Base-by-base conservation (phyloP, 1,140 invertebrate species). In the Drosophila nigrodunni region DNA sequence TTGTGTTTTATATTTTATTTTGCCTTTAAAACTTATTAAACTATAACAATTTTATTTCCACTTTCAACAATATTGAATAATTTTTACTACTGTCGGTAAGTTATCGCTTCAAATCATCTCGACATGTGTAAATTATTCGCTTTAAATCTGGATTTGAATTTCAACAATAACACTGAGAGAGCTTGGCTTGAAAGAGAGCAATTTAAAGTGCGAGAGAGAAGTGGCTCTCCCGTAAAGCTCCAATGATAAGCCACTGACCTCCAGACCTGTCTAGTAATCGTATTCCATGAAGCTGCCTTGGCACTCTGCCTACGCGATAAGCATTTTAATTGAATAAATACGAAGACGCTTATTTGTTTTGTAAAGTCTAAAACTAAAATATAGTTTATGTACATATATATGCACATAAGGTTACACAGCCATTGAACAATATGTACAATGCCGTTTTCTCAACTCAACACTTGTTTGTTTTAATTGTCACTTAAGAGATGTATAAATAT, bases 191-290 rank as follows among this genome's bases (percentile, higher is more conserved):
- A 30, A 30, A 30, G 25, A 30, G 25, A 30, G 25, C 25, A 30
- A 30, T 5, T 39, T 37, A 9, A 35, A 25, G 46, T 3, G 18
- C 35, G 44, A 44, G 67, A 64, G 61, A 70, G 57, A 37, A 44
- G 25, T 62, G 15, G 2, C 41, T 68, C 55, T 67, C 49, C 58
- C 35, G 13, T 11, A 57, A 72, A 82, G 65, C 79, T 82, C 41
- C 70, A 74, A 75, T 59, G 82, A 88, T 88, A 88, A 88, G 83
- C 85, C 85, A 89, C 74, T 88, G 83, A 88, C 83, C 83, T 82
- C 80, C 54, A 60, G 60, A 49, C 65, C 54, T 37, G 49, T 57
- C 54, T 39, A 41, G 15, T 41, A 7, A 25, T 37, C 58, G 65
- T 64, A 4, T 13, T 39, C 21, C 39, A 49, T 55, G 70, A 66